These are phyloP conservation scores for Balanococcus diminutus DNA, from an alignment of 2,888 invertebrate species.

Conservation along the genomic window DNA sequence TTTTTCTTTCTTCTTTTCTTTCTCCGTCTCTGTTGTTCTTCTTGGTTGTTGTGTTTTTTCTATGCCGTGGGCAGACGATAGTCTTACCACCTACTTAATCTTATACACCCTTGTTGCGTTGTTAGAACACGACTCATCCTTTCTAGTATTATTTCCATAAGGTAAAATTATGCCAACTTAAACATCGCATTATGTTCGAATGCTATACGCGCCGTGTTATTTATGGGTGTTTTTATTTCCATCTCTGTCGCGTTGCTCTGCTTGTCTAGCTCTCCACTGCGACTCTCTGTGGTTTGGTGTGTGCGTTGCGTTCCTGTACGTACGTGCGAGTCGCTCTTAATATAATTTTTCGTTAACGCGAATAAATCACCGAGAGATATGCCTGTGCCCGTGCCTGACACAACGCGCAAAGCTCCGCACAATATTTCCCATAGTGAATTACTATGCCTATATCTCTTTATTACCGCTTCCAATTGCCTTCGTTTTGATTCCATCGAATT, in stretches of 20 bases:
- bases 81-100: conserved; percentile 42
- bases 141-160: conserved; percentile 37
- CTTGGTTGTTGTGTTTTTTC: background rate
- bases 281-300: background rate
- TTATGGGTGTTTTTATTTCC: conserved; percentile 26
- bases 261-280: background rate
- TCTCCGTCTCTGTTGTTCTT: background rate
- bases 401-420: background rate
- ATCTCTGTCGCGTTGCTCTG: background rate
- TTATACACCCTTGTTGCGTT: conserved; percentile 33
- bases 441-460: background rate
- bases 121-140: conserved; percentile 38
- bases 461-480: too few species aligned
- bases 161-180: conserved; percentile 44
- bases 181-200: conserved; percentile 41
- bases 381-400: background rate
- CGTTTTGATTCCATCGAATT: too few species aligned
- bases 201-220: conserved; percentile 30
- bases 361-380: conserved; percentile 5
- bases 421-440: background rate
- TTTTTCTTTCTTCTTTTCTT: background rate
- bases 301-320: too few species aligned
- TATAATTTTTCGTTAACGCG: conserved; percentile 1
- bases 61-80: conserved; percentile 38
- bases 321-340: background rate